phyloP scores from a whole-genome alignment of 2,113 vertebrate species.

The Labrus mixtus region DNA sequence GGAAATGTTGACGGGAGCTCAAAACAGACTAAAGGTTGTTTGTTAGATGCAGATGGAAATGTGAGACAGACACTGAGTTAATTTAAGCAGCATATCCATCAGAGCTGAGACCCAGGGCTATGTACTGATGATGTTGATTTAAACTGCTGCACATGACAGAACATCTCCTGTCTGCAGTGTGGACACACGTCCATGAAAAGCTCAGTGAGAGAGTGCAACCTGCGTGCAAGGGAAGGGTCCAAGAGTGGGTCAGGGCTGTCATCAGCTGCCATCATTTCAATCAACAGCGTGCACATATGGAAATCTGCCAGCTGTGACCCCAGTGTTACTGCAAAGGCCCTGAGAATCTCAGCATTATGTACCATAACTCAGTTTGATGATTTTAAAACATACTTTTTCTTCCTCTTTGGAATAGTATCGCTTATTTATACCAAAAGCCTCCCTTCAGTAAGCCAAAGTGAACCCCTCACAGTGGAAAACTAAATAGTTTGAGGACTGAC shows the following conservation, averaged over 20 bases:
- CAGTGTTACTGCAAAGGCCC: neutral
- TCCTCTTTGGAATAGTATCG: no score
- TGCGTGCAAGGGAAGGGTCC: conserved; percentile 18
- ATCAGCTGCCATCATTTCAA: conserved; percentile 11
- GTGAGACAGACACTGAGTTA: conserved; percentile 27
- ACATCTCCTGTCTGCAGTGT: conserved; percentile 40
- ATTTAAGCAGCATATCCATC: conserved; percentile 48
- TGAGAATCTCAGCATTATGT: neutral
- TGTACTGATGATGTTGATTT: conserved; percentile 38
- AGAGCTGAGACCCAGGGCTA: conserved; percentile 32
- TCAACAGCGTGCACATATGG: neutral
- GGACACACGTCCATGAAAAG: conserved; percentile 42
- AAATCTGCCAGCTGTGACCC: neutral
- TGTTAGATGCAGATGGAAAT: conserved; percentile 13
- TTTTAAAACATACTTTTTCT: no score
- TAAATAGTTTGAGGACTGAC: neutral
- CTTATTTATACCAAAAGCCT: neutral
- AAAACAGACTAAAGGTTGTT: neutral
- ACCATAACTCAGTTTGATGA: no score
- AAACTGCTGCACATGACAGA: conserved; percentile 45
- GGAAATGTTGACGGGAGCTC: conserved; percentile 3
- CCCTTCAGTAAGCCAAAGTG: neutral
- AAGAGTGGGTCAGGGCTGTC: conserved; percentile 32
- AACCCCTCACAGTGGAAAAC: neutral
- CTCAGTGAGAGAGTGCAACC: conserved; percentile 51